phyloP scores from a whole-genome alignment of 30 jellyfish, hydroid and myxozoan species.

The Catostylus mosaicus region DNA sequence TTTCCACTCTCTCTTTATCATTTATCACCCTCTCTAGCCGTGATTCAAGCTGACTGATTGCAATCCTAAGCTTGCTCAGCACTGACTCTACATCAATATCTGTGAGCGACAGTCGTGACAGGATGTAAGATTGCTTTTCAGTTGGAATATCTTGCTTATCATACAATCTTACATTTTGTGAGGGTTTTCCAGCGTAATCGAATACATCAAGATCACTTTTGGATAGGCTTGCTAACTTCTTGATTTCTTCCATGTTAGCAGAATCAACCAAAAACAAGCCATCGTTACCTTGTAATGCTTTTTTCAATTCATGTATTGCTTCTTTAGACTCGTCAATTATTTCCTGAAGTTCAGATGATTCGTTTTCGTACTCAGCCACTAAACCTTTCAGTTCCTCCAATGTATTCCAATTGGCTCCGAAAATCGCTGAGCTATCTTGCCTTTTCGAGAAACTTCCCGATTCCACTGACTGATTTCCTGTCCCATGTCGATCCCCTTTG shows the following conservation, averaged over 20 bases:
- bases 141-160: constrained; percentile 3
- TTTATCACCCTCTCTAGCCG: constrained; percentile 24
- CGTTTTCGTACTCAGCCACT: constrained; percentile 52
- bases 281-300: constrained; percentile 63
- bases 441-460: neutral
- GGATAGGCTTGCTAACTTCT: constrained; percentile 33
- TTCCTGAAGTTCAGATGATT: constrained; percentile 71
- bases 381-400: constrained; percentile 34
- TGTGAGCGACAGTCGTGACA: constrained; percentile 58
- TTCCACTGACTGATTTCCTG: neutral
- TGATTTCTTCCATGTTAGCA: constrained; percentile 34
- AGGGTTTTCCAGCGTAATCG: neutral
- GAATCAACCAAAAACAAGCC: constrained; percentile 66
- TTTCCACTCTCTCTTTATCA: constrained; percentile 46
- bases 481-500: neutral
- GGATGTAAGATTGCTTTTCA: constrained; percentile 37
- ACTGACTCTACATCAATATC: constrained; percentile 56
- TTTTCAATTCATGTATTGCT: constrained; percentile 59
- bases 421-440: neutral
- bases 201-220: constrained; percentile 10
- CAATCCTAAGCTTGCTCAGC: constrained; percentile 59
- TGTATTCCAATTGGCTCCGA: constrained; percentile 3
- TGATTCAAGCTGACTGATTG: constrained; percentile 68
- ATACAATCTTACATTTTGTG: neutral
- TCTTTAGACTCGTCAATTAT: constrained; percentile 69